phyloP scores from a whole-genome alignment of 1,140 invertebrate genomes.

The Cataglyphis hispanica region DNA sequence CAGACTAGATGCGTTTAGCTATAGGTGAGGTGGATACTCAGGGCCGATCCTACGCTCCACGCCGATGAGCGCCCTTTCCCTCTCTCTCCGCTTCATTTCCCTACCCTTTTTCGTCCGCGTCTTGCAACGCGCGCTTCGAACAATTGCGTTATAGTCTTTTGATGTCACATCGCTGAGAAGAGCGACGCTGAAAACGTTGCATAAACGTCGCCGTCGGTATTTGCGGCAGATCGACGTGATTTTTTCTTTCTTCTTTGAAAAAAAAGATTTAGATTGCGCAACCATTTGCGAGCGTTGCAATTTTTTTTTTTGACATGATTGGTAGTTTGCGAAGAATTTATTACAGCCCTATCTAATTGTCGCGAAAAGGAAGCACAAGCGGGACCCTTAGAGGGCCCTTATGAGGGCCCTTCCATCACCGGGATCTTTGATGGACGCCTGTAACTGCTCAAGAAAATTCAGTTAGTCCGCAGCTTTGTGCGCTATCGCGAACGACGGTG shows the following conservation, averaged over 20 bases:
- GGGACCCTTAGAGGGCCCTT: constrained; percentile 58
- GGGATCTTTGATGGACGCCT: constrained; percentile 85
- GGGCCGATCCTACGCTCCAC: constrained; percentile 54
- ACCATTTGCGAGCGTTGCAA: too few species aligned
- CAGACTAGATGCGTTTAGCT: constrained; percentile 85
- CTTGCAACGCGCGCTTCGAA: background rate
- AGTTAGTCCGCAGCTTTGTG: constrained; percentile 86
- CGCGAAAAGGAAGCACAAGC: constrained; percentile 58
- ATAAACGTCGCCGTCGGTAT: background rate
- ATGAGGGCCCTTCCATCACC: constrained; percentile 60
- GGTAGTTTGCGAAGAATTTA: background rate
- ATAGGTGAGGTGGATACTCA: constrained; percentile 76
- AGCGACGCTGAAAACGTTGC: constrained; percentile 6
- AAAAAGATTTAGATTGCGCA: too few species aligned
- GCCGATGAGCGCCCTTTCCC: constrained; percentile 54
- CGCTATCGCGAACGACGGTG: constrained; percentile 77
- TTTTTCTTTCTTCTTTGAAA: background rate
- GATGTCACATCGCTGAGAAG: background rate
- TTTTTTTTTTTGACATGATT: background rate
- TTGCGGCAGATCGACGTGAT: background rate
- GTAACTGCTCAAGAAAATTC: constrained; percentile 86
- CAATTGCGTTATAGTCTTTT: constrained; percentile 61
- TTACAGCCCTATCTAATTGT: constrained; percentile 47
- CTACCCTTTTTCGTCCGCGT: background rate
- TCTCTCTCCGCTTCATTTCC: background rate